These are phyloP conservation scores for Apodemus speciosus DNA, from an alignment of 2,113 vertebrate species.

Conservation along the genomic window DNA sequence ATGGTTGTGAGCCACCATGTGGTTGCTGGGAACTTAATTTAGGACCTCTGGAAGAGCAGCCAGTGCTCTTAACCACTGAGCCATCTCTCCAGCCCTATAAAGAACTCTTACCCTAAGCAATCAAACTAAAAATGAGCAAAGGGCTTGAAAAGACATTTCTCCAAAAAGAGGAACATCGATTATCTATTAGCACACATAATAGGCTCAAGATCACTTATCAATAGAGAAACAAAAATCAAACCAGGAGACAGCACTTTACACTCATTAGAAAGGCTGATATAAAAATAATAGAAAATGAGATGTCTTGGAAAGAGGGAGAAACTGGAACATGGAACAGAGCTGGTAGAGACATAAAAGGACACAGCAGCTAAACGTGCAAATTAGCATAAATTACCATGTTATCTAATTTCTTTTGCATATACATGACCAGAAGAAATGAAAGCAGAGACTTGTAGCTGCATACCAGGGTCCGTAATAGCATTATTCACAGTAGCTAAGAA, in stretches of 20 bases:
- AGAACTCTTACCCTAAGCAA: slow-evolving; percentile 24
- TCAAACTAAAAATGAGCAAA: slow-evolving; percentile 22
- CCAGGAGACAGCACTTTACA: neutral
- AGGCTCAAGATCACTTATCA: neutral
- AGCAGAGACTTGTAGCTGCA: neutral
- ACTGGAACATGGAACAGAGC: neutral
- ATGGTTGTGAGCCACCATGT: too few species aligned
- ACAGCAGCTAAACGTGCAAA: neutral
- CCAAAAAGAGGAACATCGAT: neutral
- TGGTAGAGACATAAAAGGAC: neutral
- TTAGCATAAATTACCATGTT: slow-evolving; percentile 27
- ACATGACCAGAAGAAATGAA: neutral
- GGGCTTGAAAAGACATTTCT: neutral
- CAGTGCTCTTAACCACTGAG: too few species aligned
- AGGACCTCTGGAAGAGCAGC: too few species aligned
- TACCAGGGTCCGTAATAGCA: neutral
- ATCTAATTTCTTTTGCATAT: neutral
- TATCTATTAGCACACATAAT: neutral
- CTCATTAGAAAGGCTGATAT: neutral
- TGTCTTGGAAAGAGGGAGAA: neutral
- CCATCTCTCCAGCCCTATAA: neutral
- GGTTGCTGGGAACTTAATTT: too few species aligned
- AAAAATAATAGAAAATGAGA: neutral
- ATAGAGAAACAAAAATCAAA: slow-evolving; percentile 21
- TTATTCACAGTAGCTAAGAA: neutral